Base-by-base conservation (phyloP, 2,888 invertebrate genomes). In the Chromoteleia sp. region DNA sequence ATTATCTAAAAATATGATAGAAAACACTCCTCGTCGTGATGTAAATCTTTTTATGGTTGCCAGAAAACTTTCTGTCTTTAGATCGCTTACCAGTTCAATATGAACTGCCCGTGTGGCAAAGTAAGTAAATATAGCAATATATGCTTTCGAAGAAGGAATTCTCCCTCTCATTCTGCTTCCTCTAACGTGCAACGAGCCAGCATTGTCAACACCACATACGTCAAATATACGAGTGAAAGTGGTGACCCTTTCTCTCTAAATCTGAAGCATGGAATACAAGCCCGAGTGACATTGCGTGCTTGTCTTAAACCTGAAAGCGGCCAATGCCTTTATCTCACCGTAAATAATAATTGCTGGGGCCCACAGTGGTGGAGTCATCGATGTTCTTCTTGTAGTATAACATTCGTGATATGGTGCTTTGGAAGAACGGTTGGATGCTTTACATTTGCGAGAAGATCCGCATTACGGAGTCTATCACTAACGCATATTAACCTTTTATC, bases 121-220 rank as follows among this genome's bases (percentile, higher is more conserved):
- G 48, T 86, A 87, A 0, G 83, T 65, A 21, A 87, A 86, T 7
- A 85, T 33, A 0, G 84, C 79, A 1, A 87, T 12, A 52, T 87
- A 86, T 3, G 50, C 81, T 39, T 87, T 86, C 1, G 48, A 30
- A 3, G 63, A 48, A 1, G 58, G 59, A 2, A 61, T 50, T 8
- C 74, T 21, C 4, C 67, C 71, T 43, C 84, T 56, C 14, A 81
- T 56, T 39, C 56, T 29, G 10, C 56, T 68, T 30, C 78, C 68
- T 0, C 76, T 36, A 6, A 85, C 36, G 12, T 54, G 19, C 29
- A 85, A 59, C 0, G 86, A 86, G 2, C 84, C 86, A 1, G 81
- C 82, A 39, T 63, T 65, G 10, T 74, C 56, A 0, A 63, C 15
- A n/a, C 63, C 56, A 0, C 56, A 54, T n/a, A 8, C 30, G 12